phyloP scores from a whole-genome alignment of 2,113 vertebrate genomes.

The Neogale vison region DNA sequence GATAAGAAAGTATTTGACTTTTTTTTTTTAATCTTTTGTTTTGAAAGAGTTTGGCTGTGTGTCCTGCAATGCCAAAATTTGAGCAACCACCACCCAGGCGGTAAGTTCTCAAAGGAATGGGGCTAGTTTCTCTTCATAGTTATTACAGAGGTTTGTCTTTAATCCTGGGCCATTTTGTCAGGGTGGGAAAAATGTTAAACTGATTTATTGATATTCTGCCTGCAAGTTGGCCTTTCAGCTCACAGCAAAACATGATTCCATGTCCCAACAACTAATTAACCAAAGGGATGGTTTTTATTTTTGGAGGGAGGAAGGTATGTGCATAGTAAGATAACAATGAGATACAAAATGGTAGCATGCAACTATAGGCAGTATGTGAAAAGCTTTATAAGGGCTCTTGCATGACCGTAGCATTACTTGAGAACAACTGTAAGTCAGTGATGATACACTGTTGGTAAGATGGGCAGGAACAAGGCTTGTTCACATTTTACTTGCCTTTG shows the following conservation, averaged over 20 bases:
- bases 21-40: background rate
- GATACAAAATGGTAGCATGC: background rate
- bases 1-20: background rate
- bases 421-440: background rate
- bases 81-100: background rate
- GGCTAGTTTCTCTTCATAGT: background rate
- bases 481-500: background rate
- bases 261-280: background rate
- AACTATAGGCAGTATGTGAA: background rate
- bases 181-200: background rate
- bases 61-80: background rate
- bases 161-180: background rate
- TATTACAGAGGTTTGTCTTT: background rate
- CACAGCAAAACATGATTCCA: background rate
- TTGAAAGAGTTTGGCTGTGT: background rate
- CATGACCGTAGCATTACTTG: background rate
- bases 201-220: background rate
- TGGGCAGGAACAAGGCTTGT: background rate
- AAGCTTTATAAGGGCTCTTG: background rate
- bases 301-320: background rate
- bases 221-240: background rate
- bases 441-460: background rate
- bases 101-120: background rate
- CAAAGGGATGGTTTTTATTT: background rate
- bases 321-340: background rate